Percentiles rank a stretch among this genome's conserved stretches.
phyloP scores from a whole-genome alignment of 37 sponge, comb jelly and placozoan species.

The Eunapius fragilis region DNA sequence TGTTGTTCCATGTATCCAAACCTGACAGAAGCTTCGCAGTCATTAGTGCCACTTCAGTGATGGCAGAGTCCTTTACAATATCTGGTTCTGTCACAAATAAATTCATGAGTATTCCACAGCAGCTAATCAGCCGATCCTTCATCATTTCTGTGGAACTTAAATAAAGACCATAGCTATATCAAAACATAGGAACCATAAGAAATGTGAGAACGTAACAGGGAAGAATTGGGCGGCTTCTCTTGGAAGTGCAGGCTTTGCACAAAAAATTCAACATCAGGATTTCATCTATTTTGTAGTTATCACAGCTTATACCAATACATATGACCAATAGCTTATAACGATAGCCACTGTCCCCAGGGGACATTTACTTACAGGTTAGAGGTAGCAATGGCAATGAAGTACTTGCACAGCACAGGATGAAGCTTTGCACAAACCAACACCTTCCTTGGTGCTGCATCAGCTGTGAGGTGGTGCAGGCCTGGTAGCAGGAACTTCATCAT shows the following conservation, averaged over 20 bases:
- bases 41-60: background rate
- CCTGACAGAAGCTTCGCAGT: background rate
- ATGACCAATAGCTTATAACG: background rate
- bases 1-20: background rate
- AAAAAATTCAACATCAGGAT: too few species aligned
- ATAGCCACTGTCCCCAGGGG: background rate
- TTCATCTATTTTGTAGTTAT: too few species aligned
- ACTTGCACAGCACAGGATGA: background rate
- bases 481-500: constrained; percentile 61
- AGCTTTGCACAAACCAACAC: constrained; percentile 24
- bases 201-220: too few species aligned
- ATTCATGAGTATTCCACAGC: constrained; percentile 31
- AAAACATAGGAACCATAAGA: too few species aligned
- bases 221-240: too few species aligned
- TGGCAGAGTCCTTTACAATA: constrained; percentile 19
- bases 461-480: constrained; percentile 63
- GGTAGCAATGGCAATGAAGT: background rate
- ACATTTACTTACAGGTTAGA: background rate
- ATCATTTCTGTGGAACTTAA: background rate
- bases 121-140: background rate
- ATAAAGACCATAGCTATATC: too few species aligned
- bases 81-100: constrained; percentile 54
- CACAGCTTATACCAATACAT: background rate
- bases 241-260: too few species aligned
- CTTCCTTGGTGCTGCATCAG: constrained; percentile 50